phyloP scores from a whole-genome alignment of 2,888 invertebrate species.

The Ochropleura plecta region DNA sequence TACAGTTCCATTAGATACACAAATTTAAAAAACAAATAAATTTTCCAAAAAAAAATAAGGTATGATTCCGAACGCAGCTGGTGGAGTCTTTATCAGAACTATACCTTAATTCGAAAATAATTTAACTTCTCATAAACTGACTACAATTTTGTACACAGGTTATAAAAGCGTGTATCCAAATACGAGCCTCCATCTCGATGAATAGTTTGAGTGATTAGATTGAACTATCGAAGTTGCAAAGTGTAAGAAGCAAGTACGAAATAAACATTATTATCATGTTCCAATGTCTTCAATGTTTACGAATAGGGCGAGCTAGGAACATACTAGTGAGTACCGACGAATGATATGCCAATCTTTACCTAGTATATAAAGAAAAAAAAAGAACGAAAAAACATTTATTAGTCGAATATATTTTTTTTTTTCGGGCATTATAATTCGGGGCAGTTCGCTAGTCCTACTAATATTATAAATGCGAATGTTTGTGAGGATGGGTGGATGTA shows the following conservation, averaged over 20 bases:
- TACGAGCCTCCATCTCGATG: conserved; percentile 36
- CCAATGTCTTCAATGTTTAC: conserved; percentile 51
- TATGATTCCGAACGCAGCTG: conserved; percentile 6
- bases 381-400: no score
- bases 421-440: no score
- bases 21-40: neutral
- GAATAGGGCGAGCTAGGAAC: conserved; percentile 36
- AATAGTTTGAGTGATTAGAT: conserved; percentile 45
- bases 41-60: neutral
- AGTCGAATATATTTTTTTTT: no score
- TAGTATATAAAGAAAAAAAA: no score
- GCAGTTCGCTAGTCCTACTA: no score
- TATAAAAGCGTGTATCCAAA: conserved; percentile 53
- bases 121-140: conserved; percentile 15
- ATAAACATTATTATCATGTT: neutral
- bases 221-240: conserved; percentile 10
- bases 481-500: no score
- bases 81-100: neutral
- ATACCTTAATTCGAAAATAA: neutral
- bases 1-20: conserved; percentile 28
- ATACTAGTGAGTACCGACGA: conserved; percentile 18
- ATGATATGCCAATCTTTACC: conserved; percentile 26
- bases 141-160: conserved; percentile 35
- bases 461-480: no score
- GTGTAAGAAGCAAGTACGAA: conserved; percentile 28